Percentiles rank a stretch among this genome's conserved stretches.
Conservation (phyloP, 2,888 invertebrate species). For the Caenorhabditis imperialis region DNA sequence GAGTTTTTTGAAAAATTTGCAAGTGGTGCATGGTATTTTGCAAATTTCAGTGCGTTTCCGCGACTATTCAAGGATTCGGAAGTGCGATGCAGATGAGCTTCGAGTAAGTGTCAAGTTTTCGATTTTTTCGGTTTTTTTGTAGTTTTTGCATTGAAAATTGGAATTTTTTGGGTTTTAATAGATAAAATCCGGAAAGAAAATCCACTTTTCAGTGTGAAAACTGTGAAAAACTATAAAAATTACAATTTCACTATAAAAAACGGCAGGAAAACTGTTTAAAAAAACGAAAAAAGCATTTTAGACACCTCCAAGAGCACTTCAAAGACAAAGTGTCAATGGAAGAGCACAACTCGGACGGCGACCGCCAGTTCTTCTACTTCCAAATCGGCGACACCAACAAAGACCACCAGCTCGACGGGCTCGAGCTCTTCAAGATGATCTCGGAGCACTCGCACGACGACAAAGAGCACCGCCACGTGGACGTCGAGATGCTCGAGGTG, state of each 20-base stretch:
- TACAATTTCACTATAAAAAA: no score
- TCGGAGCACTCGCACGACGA: conserved; percentile 7
- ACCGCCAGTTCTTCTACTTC: conserved; percentile 31
- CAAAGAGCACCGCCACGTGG: not conserved
- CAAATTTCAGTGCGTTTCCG: not conserved
- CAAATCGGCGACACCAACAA: conserved; percentile 38
- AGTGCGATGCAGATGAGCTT: conserved; percentile 22
- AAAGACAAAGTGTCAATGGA: conserved; percentile 32
- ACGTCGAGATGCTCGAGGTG: conserved; percentile 22
- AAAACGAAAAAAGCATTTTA: conserved; percentile 2
- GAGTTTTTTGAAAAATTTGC: not conserved
- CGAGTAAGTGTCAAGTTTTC: conserved; percentile 25
- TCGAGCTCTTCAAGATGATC: conserved; percentile 37
- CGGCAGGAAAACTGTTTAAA: no score
- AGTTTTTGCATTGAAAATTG: not conserved
- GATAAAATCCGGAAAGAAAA: no score
- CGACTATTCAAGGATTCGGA: conserved; percentile 11
- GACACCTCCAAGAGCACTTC: conserved; percentile 47
- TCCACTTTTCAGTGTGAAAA: no score
- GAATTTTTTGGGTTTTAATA: not conserved
- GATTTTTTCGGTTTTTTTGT: no score
- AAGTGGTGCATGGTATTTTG: no score
- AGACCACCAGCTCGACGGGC: conserved; percentile 34
- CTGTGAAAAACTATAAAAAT: no score
- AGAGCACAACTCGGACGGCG: conserved; percentile 11